Evolutionary conservation across 2,797 vertebrate species (phyloP), one percentile per base, ranked within the genome.

Genomic region (Spea hammondii): DNA sequence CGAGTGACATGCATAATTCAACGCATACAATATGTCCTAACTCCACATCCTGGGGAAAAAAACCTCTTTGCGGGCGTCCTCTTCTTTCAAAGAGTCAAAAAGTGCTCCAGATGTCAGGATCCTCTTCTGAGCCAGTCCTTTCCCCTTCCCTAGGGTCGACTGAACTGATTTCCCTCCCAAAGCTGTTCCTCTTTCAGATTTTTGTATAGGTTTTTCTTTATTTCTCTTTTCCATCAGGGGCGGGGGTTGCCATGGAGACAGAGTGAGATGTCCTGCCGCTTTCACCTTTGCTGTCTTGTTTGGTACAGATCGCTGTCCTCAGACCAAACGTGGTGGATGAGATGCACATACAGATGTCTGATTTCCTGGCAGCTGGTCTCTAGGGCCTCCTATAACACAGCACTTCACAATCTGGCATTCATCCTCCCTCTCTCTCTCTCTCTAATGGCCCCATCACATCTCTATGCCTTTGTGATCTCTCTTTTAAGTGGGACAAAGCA

Each of bases 1-100:
- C 86, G 88, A 91, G 89, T 59, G 87, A 88, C 83, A 82, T 95
- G 91, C 95, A 96, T 97, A 92, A 97, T 96, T 95, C 88, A 96
- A 89, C 87, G 90, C 89, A 89, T 92, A 91, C 89, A 92, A 90
- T 93, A 90, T 93, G 92, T 92, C 93, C 89, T 89, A 86, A 88
- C 84, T 82, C 81, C 80, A 69, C 13, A 85, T 85, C 88, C 84
- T 87, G 83, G 83, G 78, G 76, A 71, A 32, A 69, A 65, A 79
- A 49, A 17, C 12, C 45, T 76, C 90, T 85, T 88, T 88, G 83
- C 84, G 90, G 85, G 86, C 82, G 67, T 87, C 84, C 82, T 86
- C 89, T 88, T 89, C 77, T 92, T 90, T 82, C 79, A 85, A 84
- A 86, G 86, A 93, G 88, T 89, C 89, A 87, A 90, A 89, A 91